Evolutionary conservation across 2,113 vertebrate genomes (phyloP).

Genomic region (Phasianus colchicus): DNA sequence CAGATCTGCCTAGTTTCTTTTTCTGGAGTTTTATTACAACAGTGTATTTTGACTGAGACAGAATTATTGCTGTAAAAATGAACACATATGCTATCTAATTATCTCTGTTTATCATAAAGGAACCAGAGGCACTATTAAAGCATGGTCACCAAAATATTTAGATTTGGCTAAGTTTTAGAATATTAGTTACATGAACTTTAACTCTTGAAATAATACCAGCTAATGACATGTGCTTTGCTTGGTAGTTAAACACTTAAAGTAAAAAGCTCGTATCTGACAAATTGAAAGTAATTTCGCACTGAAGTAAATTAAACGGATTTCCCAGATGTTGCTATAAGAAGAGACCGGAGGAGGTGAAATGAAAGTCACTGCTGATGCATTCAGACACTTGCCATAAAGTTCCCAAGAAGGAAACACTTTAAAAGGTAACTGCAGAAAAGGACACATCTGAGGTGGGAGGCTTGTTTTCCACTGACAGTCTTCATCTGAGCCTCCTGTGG

Average conservation of each 20-base stretch:
- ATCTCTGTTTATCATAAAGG: neutral
- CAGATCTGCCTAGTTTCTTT: neutral
- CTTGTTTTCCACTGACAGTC: neutral
- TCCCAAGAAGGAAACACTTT: conserved; percentile 1
- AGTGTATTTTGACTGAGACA: neutral
- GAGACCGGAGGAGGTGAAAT: neutral
- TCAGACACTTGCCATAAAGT: neutral
- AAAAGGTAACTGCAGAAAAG: neutral
- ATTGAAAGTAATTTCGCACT: conserved; percentile 47
- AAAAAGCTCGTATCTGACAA: conserved; percentile 43
- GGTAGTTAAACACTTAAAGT: conserved; percentile 23
- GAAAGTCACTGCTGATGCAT: conserved; percentile 25
- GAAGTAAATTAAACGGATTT: conserved; percentile 44
- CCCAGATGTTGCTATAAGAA: conserved; percentile 43
- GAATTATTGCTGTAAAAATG: neutral
- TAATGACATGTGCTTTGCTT: neutral
- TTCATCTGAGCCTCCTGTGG: neutral
- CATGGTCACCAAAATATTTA: conserved; percentile 20
- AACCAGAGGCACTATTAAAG: conserved; percentile 9
- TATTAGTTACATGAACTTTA: conserved; percentile 23
- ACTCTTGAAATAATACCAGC: conserved; percentile 34
- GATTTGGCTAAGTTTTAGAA: neutral
- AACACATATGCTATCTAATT: neutral
- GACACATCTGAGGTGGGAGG: neutral
- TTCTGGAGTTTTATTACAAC: neutral